A percentile compares a stretch with the other conserved stretches of the same genome.
Evolutionary conservation across 2,113 vertebrate species (phyloP).

Genomic region (Ictalurus furcatus): DNA sequence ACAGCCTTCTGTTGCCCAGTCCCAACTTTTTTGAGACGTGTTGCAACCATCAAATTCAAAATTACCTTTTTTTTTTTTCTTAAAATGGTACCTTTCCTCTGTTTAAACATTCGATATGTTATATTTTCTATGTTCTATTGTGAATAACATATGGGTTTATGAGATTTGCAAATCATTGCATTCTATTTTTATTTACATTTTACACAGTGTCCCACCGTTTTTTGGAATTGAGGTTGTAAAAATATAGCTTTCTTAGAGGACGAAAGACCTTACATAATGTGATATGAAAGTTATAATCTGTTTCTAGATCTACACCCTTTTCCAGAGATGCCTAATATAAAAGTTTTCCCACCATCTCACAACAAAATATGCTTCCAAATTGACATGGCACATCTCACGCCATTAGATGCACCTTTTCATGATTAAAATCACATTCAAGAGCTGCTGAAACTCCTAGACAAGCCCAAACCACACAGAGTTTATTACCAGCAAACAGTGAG

Average conservation of each 20-base stretch:
- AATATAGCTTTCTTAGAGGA: background rate
- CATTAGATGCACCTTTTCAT: background rate
- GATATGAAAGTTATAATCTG: background rate
- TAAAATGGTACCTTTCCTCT: no score
- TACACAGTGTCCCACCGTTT: no score
- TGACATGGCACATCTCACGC: background rate
- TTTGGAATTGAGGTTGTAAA: no score
- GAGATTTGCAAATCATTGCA: no score
- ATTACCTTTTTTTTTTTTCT: no score
- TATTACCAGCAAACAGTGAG: background rate
- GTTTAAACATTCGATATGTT: no score
- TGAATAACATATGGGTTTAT: no score
- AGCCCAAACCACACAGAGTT: background rate
- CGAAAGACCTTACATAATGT: background rate
- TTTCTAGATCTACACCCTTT: background rate
- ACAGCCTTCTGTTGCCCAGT: no score
- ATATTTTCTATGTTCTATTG: no score
- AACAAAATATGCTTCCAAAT: background rate
- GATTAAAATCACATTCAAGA: background rate
- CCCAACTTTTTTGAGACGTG: no score
- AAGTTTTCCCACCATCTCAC: background rate
- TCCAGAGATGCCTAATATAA: background rate
- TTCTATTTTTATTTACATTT: no score
- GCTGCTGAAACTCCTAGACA: background rate
- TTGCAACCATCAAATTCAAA: no score